Conservation (phyloP, 1,140 invertebrate genomes). For the Lysiphlebus fabarum region DNA sequence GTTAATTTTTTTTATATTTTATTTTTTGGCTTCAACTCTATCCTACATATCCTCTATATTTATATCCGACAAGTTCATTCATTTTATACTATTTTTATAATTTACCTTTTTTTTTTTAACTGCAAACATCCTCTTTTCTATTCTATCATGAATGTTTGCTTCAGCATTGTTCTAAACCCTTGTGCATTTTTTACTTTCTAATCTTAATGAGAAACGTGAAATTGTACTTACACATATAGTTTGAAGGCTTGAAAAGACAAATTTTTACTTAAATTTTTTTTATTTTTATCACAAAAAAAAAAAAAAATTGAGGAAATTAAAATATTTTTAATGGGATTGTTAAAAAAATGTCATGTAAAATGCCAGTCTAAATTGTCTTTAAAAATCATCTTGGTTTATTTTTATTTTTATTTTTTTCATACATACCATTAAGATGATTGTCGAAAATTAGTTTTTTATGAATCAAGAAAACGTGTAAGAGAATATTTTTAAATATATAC, state of each 20-base stretch:
- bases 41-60: no score
- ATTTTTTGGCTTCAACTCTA: background rate
- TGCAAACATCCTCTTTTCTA: no score
- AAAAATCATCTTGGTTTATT: no score
- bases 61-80: background rate
- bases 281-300: no score
- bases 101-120: background rate
- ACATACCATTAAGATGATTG: no score
- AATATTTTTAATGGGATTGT: background rate
- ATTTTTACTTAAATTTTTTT: no score
- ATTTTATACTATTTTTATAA: background rate
- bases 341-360: constrained; percentile 3
- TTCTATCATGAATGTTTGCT: background rate
- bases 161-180: background rate
- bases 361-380: constrained; percentile 2
- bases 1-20: constrained; percentile 4
- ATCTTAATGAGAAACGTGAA: constrained; percentile 21
- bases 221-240: background rate
- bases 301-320: no score
- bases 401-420: no score
- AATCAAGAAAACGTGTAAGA: no score
- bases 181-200: constrained; percentile 7
- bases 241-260: no score
- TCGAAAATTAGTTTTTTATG: background rate
- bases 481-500: no score